Percentiles rank a stretch among this genome's conserved stretches.
Conservation (phyloP, 1,140 invertebrate species). For the Belonocnema kinseyi region DNA sequence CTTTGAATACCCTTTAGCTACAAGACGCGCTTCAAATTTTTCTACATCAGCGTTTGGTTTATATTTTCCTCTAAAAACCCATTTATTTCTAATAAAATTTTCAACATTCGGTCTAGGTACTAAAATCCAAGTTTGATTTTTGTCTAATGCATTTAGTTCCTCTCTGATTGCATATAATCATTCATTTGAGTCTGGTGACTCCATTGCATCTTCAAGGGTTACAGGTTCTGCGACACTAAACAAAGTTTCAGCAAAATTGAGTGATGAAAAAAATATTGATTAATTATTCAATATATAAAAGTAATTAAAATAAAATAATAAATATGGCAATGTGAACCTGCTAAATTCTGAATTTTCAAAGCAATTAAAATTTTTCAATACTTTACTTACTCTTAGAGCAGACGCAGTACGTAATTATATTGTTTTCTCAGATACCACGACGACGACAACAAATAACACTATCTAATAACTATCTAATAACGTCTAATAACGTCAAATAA, state of each 20-base stretch:
- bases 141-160: neutral
- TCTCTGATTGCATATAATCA: constrained; percentile 18
- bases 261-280: too few relatives aligned
- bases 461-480: too few relatives aligned
- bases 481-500: too few relatives aligned
- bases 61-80: constrained; percentile 23
- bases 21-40: constrained; percentile 38
- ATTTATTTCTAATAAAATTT: constrained; percentile 10
- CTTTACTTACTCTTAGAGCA: too few relatives aligned
- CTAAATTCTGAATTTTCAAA: too few relatives aligned
- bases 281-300: too few relatives aligned
- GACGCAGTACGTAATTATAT: too few relatives aligned
- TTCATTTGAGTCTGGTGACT: neutral
- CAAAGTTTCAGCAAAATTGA: neutral
- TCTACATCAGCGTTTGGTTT: neutral
- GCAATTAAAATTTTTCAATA: too few relatives aligned
- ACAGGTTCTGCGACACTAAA: neutral
- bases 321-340: too few relatives aligned
- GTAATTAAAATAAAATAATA: too few relatives aligned
- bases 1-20: constrained; percentile 19
- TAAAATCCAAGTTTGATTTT: constrained; percentile 29
- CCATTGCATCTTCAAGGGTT: constrained; percentile 3
- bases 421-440: too few relatives aligned
- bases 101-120: neutral
- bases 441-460: too few relatives aligned